A percentile compares a stretch with the other conserved stretches of the same genome.
phyloP scores from a whole-genome alignment of 2,888 invertebrate species.

The Harpalus rufipes region DNA sequence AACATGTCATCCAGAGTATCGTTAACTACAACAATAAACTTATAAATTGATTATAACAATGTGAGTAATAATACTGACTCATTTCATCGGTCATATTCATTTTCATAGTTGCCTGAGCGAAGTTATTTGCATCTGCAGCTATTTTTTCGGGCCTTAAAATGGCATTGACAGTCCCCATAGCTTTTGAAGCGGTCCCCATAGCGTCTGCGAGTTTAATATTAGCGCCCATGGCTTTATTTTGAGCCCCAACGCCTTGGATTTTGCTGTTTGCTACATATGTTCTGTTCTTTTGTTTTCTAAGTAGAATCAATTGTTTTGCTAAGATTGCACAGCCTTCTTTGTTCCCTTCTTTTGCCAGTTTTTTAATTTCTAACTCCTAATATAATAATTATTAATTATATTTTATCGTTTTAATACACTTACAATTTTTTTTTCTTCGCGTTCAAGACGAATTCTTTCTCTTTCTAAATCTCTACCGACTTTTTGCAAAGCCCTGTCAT shows the following conservation, averaged over 20 bases:
- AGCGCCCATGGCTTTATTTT: slow-evolving; percentile 94
- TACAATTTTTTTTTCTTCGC: slow-evolving; percentile 94
- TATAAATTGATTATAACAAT: too few relatives aligned
- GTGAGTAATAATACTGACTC: slow-evolving; percentile 79
- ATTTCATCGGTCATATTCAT: slow-evolving; percentile 98
- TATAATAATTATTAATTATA: slow-evolving; percentile 70
- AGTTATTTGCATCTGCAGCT: slow-evolving; percentile 89
- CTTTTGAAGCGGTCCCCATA: slow-evolving; percentile 92
- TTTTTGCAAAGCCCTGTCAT: slow-evolving; percentile 88
- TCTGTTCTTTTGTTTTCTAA: slow-evolving; percentile 92
- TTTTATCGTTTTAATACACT: slow-evolving; percentile 70
- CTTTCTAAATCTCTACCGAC: slow-evolving; percentile 91
- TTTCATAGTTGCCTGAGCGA: slow-evolving; percentile 89
- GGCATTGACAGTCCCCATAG: slow-evolving; percentile 93
- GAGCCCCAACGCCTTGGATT: slow-evolving; percentile 87
- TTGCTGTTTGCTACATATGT: slow-evolving; percentile 90
- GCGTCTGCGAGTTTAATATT: slow-evolving; percentile 92
- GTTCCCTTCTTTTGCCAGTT: slow-evolving; percentile 92
- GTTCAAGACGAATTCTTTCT: slow-evolving; percentile 89
- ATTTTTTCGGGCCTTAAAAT: slow-evolving; percentile 92
- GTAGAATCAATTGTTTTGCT: slow-evolving; percentile 92
- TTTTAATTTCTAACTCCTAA: slow-evolving; percentile 92
- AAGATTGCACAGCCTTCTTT: slow-evolving; percentile 89
- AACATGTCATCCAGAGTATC: slow-evolving; percentile 94
- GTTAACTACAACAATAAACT: slow-evolving; percentile 82